Evolutionary conservation across 1,140 invertebrate species (phyloP).

Genomic region (Condylostylus longicornis): DNA sequence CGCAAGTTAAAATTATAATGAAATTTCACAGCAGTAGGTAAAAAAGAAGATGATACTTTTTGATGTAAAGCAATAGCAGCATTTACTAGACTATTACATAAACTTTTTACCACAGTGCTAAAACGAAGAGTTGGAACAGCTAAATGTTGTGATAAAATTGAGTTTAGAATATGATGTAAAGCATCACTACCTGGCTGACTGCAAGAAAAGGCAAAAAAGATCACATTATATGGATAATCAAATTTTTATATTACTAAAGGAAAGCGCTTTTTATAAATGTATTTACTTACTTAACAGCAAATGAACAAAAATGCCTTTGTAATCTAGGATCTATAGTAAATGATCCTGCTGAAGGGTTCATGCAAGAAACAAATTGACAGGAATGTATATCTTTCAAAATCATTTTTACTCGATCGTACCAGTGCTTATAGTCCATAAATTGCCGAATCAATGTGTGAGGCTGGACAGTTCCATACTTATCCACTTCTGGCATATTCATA

Average conservation of each 20-base stretch:
- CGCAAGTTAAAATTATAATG: conserved; percentile 89
- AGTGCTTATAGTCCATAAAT: conserved; percentile 86
- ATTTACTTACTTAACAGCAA: conserved; percentile 55
- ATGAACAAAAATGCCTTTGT: conserved; percentile 83
- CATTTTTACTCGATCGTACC: conserved; percentile 72
- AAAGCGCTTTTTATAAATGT: neutral
- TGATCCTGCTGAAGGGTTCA: conserved; percentile 91
- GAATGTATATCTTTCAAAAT: conserved; percentile 82
- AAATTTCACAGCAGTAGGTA: conserved; percentile 87
- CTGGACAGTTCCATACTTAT: conserved; percentile 85
- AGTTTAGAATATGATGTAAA: conserved; percentile 66
- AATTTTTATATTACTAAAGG: neutral
- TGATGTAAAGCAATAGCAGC: conserved; percentile 61
- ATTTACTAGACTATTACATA: conserved; percentile 45
- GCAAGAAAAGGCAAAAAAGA: conserved; percentile 13
- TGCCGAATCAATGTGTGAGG: conserved; percentile 85
- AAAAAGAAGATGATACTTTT: conserved; percentile 58
- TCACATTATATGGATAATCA: neutral
- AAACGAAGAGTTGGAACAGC: conserved; percentile 42
- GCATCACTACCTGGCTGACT: conserved; percentile 76
- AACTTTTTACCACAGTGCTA: conserved; percentile 29
- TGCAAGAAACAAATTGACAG: conserved; percentile 82
- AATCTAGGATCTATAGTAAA: conserved; percentile 84
- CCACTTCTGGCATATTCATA: conserved; percentile 94
- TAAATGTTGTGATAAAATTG: conserved; percentile 67